Evolutionary conservation across 2,888 invertebrate species (phyloP).

Genomic region (Agrochola circellaris): DNA sequence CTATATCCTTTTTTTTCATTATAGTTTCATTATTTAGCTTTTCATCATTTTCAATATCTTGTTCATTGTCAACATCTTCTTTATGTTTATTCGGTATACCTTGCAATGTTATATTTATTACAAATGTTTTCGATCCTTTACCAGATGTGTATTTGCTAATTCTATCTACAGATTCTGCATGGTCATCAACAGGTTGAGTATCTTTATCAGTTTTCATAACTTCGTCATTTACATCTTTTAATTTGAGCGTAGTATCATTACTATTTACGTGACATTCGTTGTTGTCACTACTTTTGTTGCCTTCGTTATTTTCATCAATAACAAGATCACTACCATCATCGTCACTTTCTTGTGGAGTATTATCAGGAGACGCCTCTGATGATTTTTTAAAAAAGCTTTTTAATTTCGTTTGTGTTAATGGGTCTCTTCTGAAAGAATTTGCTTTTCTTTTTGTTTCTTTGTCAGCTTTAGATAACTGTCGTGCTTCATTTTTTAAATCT

Average conservation of each 20-base stretch:
- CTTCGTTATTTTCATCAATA: conserved; percentile 78
- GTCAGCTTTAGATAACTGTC: conserved; percentile 84
- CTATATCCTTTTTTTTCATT: conserved; percentile 45
- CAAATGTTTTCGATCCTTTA: conserved; percentile 76
- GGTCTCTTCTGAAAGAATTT: conserved; percentile 87
- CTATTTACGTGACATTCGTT: conserved; percentile 53
- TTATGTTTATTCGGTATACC: conserved; percentile 78
- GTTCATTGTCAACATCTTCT: conserved; percentile 55
- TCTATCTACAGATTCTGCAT: conserved; percentile 16
- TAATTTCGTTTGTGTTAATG: conserved; percentile 87
- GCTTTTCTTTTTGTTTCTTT: conserved; percentile 86
- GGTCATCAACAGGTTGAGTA: conserved; percentile 25
- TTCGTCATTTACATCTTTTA: conserved; percentile 68
- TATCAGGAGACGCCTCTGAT: conserved; percentile 72
- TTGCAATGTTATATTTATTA: conserved; percentile 87
- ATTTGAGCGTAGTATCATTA: conserved; percentile 77
- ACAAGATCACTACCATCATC: conserved; percentile 78
- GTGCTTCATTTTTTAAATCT: conserved; percentile 72
- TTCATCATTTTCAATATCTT: conserved; percentile 42
- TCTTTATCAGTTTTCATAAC: conserved; percentile 28
- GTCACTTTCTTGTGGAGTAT: conserved; percentile 77
- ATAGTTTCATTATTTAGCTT: conserved; percentile 53
- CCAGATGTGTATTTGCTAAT: conserved; percentile 44
- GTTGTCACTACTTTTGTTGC: conserved; percentile 67
- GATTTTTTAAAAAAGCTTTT: conserved; percentile 83